phyloP scores from a whole-genome alignment of 2,797 vertebrate genomes.

The Eidolon dupreanum region DNA sequence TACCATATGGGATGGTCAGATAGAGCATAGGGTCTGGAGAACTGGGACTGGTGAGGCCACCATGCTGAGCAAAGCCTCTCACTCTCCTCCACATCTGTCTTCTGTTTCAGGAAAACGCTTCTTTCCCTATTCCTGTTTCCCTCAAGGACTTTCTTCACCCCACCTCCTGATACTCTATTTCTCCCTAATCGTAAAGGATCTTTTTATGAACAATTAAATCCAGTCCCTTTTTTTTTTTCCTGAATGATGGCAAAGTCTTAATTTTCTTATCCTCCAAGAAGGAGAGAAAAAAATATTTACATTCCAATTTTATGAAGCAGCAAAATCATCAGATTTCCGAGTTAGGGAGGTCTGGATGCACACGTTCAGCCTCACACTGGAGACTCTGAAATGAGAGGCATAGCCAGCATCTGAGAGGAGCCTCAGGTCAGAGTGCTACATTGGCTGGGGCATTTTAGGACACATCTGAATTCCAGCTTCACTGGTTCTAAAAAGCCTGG shows the following conservation, averaged over 20 bases:
- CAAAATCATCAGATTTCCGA: not conserved
- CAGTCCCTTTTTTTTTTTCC: not conserved
- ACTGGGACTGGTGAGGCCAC: fast-evolving
- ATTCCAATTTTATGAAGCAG: not conserved
- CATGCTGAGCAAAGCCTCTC: not conserved
- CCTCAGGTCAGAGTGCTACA: not conserved
- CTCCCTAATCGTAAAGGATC: not conserved
- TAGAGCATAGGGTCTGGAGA: not conserved
- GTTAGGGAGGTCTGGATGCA: not conserved
- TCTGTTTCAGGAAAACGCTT: not conserved
- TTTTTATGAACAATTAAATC: not conserved
- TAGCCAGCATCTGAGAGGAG: not conserved
- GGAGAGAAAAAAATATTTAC: not conserved
- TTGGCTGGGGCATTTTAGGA: not conserved
- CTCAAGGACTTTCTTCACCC: not conserved
- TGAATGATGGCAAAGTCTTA: not conserved
- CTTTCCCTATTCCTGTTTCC: not conserved
- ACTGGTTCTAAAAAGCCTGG: not conserved
- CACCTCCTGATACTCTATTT: not conserved
- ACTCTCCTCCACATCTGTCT: fast-evolving
- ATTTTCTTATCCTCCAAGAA: not conserved
- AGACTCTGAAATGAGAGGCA: not conserved
- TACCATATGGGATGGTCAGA: not conserved
- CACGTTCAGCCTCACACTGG: not conserved
- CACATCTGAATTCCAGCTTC: not conserved